phyloP scores from a whole-genome alignment of 1,140 invertebrate species.

The Atta colombica region DNA sequence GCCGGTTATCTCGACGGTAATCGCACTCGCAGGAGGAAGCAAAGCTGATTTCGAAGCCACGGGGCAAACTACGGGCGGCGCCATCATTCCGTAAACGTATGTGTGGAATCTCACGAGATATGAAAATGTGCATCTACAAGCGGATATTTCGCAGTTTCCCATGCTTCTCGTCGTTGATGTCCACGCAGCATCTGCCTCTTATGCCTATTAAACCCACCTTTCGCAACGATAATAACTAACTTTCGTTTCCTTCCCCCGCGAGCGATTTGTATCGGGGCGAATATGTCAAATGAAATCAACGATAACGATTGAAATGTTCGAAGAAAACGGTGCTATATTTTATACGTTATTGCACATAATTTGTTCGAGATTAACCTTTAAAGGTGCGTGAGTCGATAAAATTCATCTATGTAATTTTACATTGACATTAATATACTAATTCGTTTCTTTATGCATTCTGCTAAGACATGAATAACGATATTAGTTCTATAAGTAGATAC shows the following conservation, averaged over 20 bases:
- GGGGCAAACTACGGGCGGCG: constrained; percentile 29
- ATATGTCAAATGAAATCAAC: constrained; percentile 35
- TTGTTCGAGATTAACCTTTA: neutral
- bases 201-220: constrained; percentile 53
- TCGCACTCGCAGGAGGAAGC: constrained; percentile 7
- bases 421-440: neutral
- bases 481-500: neutral
- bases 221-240: constrained; percentile 70
- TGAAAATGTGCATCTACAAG: constrained; percentile 37
- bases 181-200: constrained; percentile 25
- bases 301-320: constrained; percentile 38
- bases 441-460: neutral
- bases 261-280: constrained; percentile 40
- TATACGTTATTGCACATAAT: neutral
- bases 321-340: neutral
- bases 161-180: constrained; percentile 50
- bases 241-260: constrained; percentile 73
- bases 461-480: neutral
- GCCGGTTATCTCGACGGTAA: constrained; percentile 38
- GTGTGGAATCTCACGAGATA: constrained; percentile 28
- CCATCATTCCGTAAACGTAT: constrained; percentile 23
- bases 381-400: neutral
- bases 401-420: neutral
- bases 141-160: constrained; percentile 48
- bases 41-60: constrained; percentile 32